Evolutionary conservation across 2,113 vertebrate genomes (phyloP), one percentile per base, ranked within the genome.

Genomic region (Micromys minutus): DNA sequence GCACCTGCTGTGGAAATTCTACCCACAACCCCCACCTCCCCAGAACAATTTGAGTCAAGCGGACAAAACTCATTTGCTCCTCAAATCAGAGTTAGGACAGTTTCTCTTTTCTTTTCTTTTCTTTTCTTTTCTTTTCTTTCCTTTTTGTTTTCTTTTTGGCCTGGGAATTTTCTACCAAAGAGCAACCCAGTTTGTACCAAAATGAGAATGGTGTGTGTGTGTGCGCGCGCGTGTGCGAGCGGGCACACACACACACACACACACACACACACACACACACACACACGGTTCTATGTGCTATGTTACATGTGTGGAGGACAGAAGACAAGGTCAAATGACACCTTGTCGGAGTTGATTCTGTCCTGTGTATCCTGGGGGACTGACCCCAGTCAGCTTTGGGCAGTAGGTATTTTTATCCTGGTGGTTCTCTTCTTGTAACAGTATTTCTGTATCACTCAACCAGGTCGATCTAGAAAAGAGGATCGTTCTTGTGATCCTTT

Each of bases 131-230:
- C 98, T 86, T 99, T 98, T 98, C 99, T 98, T n/a, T n/a, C n/a
- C n/a, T n/a, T n/a, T n/a, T n/a, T n/a, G 98, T 98, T 99, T 97
- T 99, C 99, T 99, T 29, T 65, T 65, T 65, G 57, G 98, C 36
- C 13, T 99, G 99, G 1, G 99, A 98, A 91, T 99, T 99, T 90
- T 99, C 99, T 50, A 99, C 98, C 6, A 99, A 99, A 1, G 99
- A 99, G 98, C 99, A 99, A 94, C 99, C 99, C 98, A 99, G 98
- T 97, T 99, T 99, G 98, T 99, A 99, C 99, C 99, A 99, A 97
- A 99, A 61, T 67, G 34, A 67, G 13, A 31, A 36, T 42, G 36
- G 6, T 59, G 12, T 83, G 55, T 59, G 22, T 81, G 52, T 59
- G 50, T 79, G 76, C 52, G 47, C 52, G 76, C 52, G 50, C 22